phyloP scores from a whole-genome alignment of 2,888 invertebrate species.

The Drosophila nr. perissopoda region DNA sequence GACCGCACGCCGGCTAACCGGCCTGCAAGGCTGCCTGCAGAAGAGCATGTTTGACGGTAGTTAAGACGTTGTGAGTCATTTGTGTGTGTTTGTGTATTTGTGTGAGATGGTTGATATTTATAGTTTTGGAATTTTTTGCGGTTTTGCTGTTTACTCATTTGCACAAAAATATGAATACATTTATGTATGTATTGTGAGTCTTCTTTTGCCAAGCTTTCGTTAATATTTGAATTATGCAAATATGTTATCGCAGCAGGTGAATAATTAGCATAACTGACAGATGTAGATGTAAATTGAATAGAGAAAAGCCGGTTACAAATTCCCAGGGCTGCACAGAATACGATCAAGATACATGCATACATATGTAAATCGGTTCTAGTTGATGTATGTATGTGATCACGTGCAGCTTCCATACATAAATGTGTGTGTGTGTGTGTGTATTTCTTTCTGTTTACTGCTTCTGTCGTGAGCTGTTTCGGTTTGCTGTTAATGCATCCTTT shows the following conservation, averaged over 20 bases:
- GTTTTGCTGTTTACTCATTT: constrained; percentile 41
- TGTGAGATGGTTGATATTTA: constrained; percentile 54
- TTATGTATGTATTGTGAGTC: constrained; percentile 8
- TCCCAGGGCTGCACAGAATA: constrained; percentile 39
- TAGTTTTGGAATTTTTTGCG: constrained; percentile 54
- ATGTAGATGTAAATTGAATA: constrained; percentile 41
- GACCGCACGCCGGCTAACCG: constrained; percentile 55
- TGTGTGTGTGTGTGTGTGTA: background rate
- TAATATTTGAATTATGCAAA: constrained; percentile 68
- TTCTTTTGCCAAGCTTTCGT: constrained; percentile 31
- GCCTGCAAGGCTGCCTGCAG: constrained; percentile 44
- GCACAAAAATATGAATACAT: constrained; percentile 24
- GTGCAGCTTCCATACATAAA: constrained; percentile 13
- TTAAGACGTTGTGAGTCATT: constrained; percentile 63
- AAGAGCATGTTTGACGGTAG: constrained; percentile 57
- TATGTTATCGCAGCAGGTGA: constrained; percentile 67
- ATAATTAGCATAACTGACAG: constrained; percentile 54
- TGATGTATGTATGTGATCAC: constrained; percentile 35
- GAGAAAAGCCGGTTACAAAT: constrained; percentile 43
- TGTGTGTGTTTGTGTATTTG: constrained; percentile 24
- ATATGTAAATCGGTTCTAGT: constrained; percentile 1
- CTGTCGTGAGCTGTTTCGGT: constrained; percentile 21
- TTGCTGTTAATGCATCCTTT: constrained; percentile 48
- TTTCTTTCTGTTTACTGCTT: constrained; percentile 13
- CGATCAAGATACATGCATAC: constrained; percentile 29